phyloP scores from a whole-genome alignment of 1,140 invertebrate species.

The Helicoverpa zea region DNA sequence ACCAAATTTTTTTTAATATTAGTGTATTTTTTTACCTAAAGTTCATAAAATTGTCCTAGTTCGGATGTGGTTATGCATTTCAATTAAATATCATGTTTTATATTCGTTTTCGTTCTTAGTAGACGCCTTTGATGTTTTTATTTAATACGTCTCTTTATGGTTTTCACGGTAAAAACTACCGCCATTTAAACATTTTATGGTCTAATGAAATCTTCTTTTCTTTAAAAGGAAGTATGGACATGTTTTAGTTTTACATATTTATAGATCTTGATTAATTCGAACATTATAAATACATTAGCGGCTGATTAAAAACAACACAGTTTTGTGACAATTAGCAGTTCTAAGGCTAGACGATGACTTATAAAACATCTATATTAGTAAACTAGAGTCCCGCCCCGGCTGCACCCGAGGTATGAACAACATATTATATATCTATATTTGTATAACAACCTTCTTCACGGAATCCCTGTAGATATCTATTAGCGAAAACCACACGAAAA shows the following conservation, averaged over 20 bases:
- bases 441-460: too few species aligned
- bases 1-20: too few species aligned
- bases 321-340: neutral
- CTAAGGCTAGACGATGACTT: too few species aligned
- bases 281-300: neutral
- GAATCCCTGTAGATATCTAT: too few species aligned
- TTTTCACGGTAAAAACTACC: neutral
- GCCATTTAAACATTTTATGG: neutral
- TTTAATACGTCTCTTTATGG: neutral
- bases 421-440: too few species aligned
- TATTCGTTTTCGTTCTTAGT: neutral
- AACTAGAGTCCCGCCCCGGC: too few species aligned
- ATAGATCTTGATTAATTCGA: neutral
- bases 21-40: too few species aligned
- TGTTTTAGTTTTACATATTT: neutral
- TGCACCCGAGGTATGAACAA: too few species aligned
- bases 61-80: neutral
- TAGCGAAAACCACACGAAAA: too few species aligned
- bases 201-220: neutral
- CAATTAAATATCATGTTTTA: constrained; percentile 6
- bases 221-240: neutral
- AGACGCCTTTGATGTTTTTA: neutral
- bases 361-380: too few species aligned
- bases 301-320: neutral
- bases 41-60: neutral